Conservation (phyloP, 2,113 vertebrate genomes). For the Cygnus buccinator region DNA sequence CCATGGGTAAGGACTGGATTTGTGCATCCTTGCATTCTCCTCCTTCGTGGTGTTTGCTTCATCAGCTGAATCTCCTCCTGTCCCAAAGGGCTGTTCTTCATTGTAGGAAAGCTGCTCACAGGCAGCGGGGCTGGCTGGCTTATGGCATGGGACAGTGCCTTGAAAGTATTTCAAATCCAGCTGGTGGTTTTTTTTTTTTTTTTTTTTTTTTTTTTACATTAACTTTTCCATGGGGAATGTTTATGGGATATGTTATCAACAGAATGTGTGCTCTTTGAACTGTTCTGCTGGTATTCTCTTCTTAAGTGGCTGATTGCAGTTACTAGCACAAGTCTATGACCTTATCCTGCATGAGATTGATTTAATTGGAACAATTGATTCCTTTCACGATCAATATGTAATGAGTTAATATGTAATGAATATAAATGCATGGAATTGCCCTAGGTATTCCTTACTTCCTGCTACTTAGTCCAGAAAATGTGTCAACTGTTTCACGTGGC, state of each 20-base stretch:
- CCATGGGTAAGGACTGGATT: background rate
- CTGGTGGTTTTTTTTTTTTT: background rate
- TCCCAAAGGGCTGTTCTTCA: background rate
- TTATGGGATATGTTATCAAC: background rate
- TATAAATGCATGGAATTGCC: slow-evolving; percentile 4
- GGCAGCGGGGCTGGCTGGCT: background rate
- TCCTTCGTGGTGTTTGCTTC: background rate
- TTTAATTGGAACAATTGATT: slow-evolving; percentile 43
- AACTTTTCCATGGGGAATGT: background rate
- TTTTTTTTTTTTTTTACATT: background rate
- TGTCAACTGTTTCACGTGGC: background rate
- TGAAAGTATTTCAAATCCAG: background rate
- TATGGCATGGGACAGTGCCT: fast-evolving
- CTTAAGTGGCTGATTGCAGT: background rate
- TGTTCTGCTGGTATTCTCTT: background rate
- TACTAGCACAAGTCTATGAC: background rate
- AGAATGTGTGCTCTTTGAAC: background rate
- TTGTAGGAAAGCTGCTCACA: background rate
- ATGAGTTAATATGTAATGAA: slow-evolving; percentile 24
- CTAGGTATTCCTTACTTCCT: background rate
- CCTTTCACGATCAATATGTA: background rate
- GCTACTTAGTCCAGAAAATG: background rate
- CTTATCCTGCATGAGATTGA: slow-evolving; percentile 1
- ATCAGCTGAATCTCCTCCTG: fast-evolving
- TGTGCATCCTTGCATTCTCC: background rate